Evolutionary conservation across 1,140 invertebrate species (phyloP), one percentile per base, ranked within the genome.

Genomic region (Drosophila nasuta): DNA sequence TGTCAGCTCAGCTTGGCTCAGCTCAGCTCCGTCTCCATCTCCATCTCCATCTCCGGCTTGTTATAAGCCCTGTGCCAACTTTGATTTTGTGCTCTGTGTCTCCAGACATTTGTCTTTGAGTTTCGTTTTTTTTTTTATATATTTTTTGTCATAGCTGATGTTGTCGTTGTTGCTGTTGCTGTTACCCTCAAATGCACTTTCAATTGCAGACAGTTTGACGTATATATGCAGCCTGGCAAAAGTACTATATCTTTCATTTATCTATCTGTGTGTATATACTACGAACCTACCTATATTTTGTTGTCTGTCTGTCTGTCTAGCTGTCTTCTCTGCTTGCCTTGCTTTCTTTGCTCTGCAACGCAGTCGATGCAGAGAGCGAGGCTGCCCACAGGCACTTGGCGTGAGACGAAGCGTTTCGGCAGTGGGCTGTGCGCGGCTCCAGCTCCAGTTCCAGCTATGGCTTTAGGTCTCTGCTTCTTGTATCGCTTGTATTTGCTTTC

Each of bases 171-270:
- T 57, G 46, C 38, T 41, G 46, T 58, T 45, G 48, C 54, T 49
- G 70, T 80, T 88, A 75, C 85, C 83, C 81, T 89, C 83, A 89
- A 89, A 88, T 88, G 83, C 83, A 88, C 83, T 88, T 88, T 88
- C 85, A 88, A 88, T 88, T 88, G 83, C 80, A 88, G 85, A 88
- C 85, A 88, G 85, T 75, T 89, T 87, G 83, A 87, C 85, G 83
- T 87, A 80, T 88, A 89, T 83, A 80, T 88, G 77, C 68, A 70
- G 65, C 79, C 20, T 59, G 62, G 57, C 79, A 75, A 71, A 72
- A 64, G 83, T 85, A 87, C 83, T 87, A 87, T 87, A 87, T 88
- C 83, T 87, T 87, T 89, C 83, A 87, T 87, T 87, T 88, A 87
- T 87, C 82, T 88, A 88, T 82, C 69, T 88, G 75, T 86, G 74